A percentile compares a stretch with the other conserved stretches of the same genome.
Evolutionary conservation across 2,888 invertebrate species (phyloP).

Genomic region (Lepetodrilus schrolli): DNA sequence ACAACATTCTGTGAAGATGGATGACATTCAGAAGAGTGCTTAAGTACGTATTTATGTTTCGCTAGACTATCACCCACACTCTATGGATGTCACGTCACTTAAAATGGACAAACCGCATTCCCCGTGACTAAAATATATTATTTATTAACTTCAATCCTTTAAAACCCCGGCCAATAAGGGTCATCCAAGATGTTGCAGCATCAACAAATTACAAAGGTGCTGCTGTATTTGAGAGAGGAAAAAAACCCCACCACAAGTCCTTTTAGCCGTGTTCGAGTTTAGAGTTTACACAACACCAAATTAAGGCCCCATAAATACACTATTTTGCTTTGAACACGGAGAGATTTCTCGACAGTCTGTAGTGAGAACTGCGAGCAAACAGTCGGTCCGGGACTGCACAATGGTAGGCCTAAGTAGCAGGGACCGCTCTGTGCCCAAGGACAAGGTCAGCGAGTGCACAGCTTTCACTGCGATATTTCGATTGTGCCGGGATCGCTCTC

Average conservation of each 20-base stretch:
- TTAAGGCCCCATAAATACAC: constrained; percentile 25
- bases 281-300: constrained; percentile 16
- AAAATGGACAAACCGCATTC: too few relatives aligned
- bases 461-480: neutral
- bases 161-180: neutral
- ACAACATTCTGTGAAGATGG: too few relatives aligned
- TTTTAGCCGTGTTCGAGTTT: neutral
- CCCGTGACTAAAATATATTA: neutral
- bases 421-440: neutral
- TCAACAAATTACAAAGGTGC: constrained; percentile 2
- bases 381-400: neutral
- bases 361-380: neutral
- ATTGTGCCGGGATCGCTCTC: neutral
- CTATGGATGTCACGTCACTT: too few relatives aligned
- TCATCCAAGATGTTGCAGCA: neutral
- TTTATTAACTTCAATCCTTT: neutral
- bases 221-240: neutral
- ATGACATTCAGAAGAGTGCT: too few relatives aligned
- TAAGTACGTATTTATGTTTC: too few relatives aligned
- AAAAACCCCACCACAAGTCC: too few relatives aligned
- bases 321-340: constrained; percentile 18
- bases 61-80: too few relatives aligned
- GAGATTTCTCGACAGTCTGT: constrained; percentile 4
- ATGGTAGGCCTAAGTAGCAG: constrained; percentile 1
- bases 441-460: neutral